Evolutionary conservation across 2,888 invertebrate genomes (phyloP), one percentile per base, ranked within the genome.

Genomic region (Spisula subtruncata): DNA sequence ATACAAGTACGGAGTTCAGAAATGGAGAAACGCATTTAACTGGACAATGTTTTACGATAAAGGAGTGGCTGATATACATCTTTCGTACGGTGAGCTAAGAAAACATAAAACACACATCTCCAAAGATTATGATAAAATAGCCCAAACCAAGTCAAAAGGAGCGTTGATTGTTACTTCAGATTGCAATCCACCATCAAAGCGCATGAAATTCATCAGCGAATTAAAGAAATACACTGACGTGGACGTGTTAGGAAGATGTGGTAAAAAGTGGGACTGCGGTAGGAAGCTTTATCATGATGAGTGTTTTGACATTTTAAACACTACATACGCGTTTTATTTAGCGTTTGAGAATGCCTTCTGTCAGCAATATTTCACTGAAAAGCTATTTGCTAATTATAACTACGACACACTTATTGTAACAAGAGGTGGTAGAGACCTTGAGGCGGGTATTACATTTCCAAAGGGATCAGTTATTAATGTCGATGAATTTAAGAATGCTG

Each of bases 381-480:
- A 91, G 48, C 25, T 91, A 5, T 89, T 84, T 41, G 86, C 89
- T 41, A 91, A 91, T 66, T 91, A 54, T 54, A 91, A 91, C 35
- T 89, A 89, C 32, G 91, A 91, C 60, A 83, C 83, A 54, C 79
- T 91, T n/a, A 0, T 81, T 41, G n/a, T 81, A 46, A 35, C n/a
- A 20, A 20, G 60, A 25, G 60, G 60, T 25, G 60, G 79, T 10
- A 0, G 18, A 79, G 12, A 8, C 16, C 35, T 20, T 79, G 79
- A 79, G 5, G 29, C 79, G 41, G 12, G 41, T 14, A 0, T 18
- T 29, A 16, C 25, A 0, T 79, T 79, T 41, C 79, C 79, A 0
- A 79, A 79, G 25, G 79, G 79, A 18, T 79, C 79, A 1, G 18
- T 35, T 8, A 79, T 79, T 35, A 25, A 14, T 41, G 18, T 35